These are phyloP conservation scores for Spodoptera frugiperda DNA, from an alignment of 1,140 invertebrate species.

Conservation along the genomic window DNA sequence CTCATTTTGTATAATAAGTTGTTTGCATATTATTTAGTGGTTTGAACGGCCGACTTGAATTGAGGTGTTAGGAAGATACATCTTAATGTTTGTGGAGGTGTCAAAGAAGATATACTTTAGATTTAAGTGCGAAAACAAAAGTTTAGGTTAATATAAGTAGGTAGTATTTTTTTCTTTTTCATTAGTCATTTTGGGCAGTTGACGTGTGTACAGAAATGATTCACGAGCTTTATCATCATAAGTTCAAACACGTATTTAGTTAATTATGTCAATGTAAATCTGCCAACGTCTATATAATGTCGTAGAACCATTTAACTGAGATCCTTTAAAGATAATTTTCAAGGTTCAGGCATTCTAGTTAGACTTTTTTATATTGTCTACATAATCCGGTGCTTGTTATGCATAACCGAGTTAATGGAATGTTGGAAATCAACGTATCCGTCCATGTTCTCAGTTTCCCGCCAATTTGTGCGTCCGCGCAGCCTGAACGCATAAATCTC, in stretches of 20 bases:
- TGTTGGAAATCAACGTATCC: conserved; percentile 61
- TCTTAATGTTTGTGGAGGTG: neutral
- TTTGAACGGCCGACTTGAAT: neutral
- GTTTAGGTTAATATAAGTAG: neutral
- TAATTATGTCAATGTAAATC: conserved; percentile 41
- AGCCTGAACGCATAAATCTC: conserved; percentile 76
- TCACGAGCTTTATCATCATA: conserved; percentile 18
- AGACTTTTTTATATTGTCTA: conserved; percentile 52
- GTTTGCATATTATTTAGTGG: conserved; percentile 23
- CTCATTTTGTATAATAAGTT: conserved; percentile 35
- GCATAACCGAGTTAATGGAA: conserved; percentile 68
- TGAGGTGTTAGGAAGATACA: neutral
- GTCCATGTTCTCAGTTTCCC: conserved; percentile 57
- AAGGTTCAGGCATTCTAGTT: conserved; percentile 49
- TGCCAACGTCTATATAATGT: conserved; percentile 38
- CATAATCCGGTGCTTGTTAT: conserved; percentile 64
- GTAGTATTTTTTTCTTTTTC: too few relatives aligned
- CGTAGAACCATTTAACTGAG: conserved; percentile 49
- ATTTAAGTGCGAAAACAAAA: neutral
- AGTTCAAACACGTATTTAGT: conserved; percentile 38
- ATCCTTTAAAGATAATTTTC: conserved; percentile 53
- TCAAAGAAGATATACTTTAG: neutral
- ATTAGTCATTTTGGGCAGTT: too few relatives aligned
- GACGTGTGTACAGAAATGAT: conserved; percentile 11
- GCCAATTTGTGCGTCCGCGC: conserved; percentile 79